These are phyloP conservation scores for Spodoptera exigua DNA, from an alignment of 2,888 invertebrate species.

Conservation along the genomic window DNA sequence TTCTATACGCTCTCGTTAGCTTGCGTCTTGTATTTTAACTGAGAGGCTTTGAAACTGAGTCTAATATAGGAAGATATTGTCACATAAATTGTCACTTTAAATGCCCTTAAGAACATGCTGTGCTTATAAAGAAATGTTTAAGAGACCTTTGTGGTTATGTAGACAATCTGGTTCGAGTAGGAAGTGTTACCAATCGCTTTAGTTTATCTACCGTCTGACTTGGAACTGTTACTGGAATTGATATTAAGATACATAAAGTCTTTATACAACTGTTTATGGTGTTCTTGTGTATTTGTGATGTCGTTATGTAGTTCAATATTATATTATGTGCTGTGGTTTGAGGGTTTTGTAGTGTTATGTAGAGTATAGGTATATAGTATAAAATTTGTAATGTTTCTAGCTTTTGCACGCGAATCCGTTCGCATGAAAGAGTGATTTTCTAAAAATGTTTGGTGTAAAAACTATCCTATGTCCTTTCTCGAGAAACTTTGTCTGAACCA, in stretches of 20 bases:
- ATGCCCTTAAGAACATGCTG: conserved; percentile 63
- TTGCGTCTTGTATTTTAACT: conserved; percentile 66
- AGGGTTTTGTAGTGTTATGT: too few species aligned
- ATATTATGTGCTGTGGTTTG: background rate
- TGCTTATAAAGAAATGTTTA: conserved; percentile 64
- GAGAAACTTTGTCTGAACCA: too few species aligned
- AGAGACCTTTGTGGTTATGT: conserved; percentile 52
- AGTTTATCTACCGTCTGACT: conserved; percentile 54
- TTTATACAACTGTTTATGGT: conserved; percentile 31
- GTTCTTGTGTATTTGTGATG: conserved; percentile 4
- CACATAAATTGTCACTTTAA: conserved; percentile 78
- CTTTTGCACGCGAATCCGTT: too few species aligned
- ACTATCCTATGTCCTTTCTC: too few species aligned
- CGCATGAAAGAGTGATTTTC: too few species aligned
- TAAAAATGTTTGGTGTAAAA: too few species aligned
- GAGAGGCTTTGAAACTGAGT: conserved; percentile 58
- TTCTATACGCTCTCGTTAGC: conserved; percentile 63
- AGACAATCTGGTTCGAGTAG: conserved; percentile 54
- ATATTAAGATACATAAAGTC: conserved; percentile 43
- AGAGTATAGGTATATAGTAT: too few species aligned
- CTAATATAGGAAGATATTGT: conserved; percentile 75
- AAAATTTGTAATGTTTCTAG: too few species aligned
- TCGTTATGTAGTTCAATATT: background rate
- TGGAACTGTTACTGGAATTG: conserved; percentile 33
- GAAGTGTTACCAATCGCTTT: conserved; percentile 60